Conservation (phyloP, 2,888 invertebrate genomes). For the Elegia similella region DNA sequence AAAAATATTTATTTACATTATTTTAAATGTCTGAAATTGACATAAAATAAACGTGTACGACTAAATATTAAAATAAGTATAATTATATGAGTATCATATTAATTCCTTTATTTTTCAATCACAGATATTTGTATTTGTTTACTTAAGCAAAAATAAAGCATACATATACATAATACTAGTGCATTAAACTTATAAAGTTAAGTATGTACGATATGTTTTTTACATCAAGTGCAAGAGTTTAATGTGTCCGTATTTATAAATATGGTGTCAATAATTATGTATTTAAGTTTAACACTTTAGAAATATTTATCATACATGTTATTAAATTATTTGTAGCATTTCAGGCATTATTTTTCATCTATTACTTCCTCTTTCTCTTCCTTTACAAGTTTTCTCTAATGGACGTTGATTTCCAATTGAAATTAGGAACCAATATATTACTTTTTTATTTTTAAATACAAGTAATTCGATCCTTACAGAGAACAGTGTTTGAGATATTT, state of each 20-base stretch:
- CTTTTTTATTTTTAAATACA: no score
- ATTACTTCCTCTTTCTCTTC: not conserved
- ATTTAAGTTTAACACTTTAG: not conserved
- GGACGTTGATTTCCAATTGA: no score
- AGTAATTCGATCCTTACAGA: no score
- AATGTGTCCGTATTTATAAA: constrained; percentile 3
- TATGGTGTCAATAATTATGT: not conserved
- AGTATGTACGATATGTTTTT: constrained; percentile 19
- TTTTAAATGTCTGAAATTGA: no score
- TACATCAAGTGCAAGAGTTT: constrained; percentile 14
- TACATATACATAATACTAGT: not conserved
- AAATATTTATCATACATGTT: not conserved
- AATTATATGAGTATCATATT: not conserved
- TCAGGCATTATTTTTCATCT: not conserved
- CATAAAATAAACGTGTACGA: no score
- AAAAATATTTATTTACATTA: no score
- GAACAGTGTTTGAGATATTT: no score
- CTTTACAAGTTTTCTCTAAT: not conserved
- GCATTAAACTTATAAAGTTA: not conserved
- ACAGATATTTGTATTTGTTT: constrained; percentile 11
- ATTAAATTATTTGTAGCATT: not conserved
- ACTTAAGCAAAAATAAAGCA: not conserved
- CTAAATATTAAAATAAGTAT: not conserved
- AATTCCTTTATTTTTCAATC: not conserved
- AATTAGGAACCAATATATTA: no score